Base-by-base conservation (phyloP, 2,113 vertebrate species). In the Macrotus californicus region DNA sequence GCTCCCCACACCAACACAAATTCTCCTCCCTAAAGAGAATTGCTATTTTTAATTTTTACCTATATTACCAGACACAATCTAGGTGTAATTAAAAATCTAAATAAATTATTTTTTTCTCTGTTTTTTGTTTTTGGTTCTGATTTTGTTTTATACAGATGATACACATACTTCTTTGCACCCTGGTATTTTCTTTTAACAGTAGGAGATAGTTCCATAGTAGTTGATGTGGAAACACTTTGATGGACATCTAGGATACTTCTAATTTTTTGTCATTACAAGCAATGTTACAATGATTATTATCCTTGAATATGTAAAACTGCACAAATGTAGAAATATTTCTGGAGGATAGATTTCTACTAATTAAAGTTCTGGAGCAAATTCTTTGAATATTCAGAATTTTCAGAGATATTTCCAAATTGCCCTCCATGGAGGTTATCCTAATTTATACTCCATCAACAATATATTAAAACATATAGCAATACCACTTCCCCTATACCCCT, bases 291-390 rank as follows among this genome's bases (percentile, higher is more conserved):
- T 34, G 8, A 48, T 19, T 29, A 48, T 19, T 29, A 77, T 61
- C 41, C 24, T 43, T 24, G 34, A 76, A 69, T 77, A 87, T 34
- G 70, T 50, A n/a, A 66, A 83, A 79, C 54, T 83, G 64, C 16
- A 73, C 19, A 85, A 16, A 92, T 21, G 82, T 11, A 87, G 39
- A 46, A 89, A 54, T 89, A 92, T 92, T 89, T 92, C 56, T 89
- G 29, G 72, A 83, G 19, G n/a, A 84, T 91, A 87, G 77, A 61
- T 88, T 72, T 83, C 36, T 84, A 56, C 36, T 77, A 89, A 72
- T 83, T 39, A 94, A 96, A 96, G 41, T 85, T 92, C 50, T 86
- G 48, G 29, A 81, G 34, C 50, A 86, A 94, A 88, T 43, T 2
- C 81, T 84, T 50, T 16, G 4, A 34, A 18, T 39, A 81, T 94